Evolutionary conservation across 2,113 vertebrate genomes (phyloP), one percentile per base, ranked within the genome.

Genomic region (Mesembrinibis cayennensis): DNA sequence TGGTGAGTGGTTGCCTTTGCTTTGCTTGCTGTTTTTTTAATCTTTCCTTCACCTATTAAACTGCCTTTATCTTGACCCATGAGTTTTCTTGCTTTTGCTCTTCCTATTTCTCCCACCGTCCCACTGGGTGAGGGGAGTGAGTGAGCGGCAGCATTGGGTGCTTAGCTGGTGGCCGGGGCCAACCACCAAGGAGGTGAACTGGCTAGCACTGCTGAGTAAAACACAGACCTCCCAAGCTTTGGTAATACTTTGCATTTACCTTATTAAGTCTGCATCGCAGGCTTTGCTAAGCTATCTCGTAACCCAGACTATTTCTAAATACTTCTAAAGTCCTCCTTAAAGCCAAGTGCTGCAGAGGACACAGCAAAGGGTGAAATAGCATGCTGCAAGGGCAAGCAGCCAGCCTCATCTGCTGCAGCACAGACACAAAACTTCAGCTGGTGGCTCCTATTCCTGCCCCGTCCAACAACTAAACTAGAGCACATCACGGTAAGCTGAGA

Each of bases 401-500:
- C 73, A 84, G 40, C n/a, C 50, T 50, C 26, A 11, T 53, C 44
- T 70, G 18, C 69, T 40, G 44, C 82, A 85, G 40, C 18, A 20
- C 21, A 49, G 45, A 34, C 34, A 73, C 6, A 52, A 56, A 76
- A 47, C 30, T 87, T 66, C 36, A 63, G 17, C 56, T 29, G 40
- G 40, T 50, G 30, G 18, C 40, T 80, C 49, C 67, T 58, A 8
- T 16, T 52, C 44, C 36, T 42, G 45, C 29, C 20, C 36, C 6
- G 4, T 59, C 25, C 82, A 55, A 45, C 2, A 2, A 20, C n/a
- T 70, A 27, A 73, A 34, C 34, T 62, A 21, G 14, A 59, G 56
- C 23, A 47, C 27, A 2, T 36, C 29, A 50, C 0, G 0, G 10
- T 10, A 34, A 87, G 6, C 32, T 44, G 38, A 67, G 65, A 52